Conservation (phyloP, 2,113 vertebrate genomes). For the Chrysochloris asiatica region DNA sequence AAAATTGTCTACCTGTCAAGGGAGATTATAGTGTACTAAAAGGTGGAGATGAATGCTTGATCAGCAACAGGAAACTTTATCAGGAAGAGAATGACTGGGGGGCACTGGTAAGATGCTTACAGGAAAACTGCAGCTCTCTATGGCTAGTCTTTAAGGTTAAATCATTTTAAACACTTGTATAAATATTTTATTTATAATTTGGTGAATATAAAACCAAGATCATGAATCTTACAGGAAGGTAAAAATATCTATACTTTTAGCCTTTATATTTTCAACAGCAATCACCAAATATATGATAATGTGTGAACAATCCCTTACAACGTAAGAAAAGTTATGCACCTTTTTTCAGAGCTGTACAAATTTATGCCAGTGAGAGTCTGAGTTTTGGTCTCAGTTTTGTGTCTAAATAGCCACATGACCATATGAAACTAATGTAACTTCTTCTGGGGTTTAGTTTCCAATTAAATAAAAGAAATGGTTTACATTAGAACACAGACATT, state of each 20-base stretch:
- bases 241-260: conserved; percentile 18
- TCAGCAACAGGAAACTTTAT: not conserved
- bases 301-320: not conserved
- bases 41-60: not conserved
- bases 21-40: not conserved
- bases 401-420: not conserved
- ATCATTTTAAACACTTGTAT: conserved; percentile 29
- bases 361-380: not conserved
- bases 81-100: not conserved
- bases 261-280: conserved; percentile 43
- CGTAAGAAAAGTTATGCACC: not conserved
- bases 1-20: not conserved
- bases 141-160: not conserved
- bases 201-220: conserved; percentile 55
- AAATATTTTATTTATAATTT: conserved; percentile 60
- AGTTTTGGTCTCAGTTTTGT: not conserved
- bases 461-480: conserved; percentile 33
- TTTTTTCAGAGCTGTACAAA: not conserved
- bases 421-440: conserved; percentile 9
- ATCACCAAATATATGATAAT: conserved; percentile 25
- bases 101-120: not conserved
- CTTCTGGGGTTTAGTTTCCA: not conserved
- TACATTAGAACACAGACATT: not conserved
- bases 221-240: not conserved
- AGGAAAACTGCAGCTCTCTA: not conserved